Evolutionary conservation across 2,113 vertebrate species (phyloP), one percentile per base, ranked within the genome.

Genomic region (Psittacara wagleri): DNA sequence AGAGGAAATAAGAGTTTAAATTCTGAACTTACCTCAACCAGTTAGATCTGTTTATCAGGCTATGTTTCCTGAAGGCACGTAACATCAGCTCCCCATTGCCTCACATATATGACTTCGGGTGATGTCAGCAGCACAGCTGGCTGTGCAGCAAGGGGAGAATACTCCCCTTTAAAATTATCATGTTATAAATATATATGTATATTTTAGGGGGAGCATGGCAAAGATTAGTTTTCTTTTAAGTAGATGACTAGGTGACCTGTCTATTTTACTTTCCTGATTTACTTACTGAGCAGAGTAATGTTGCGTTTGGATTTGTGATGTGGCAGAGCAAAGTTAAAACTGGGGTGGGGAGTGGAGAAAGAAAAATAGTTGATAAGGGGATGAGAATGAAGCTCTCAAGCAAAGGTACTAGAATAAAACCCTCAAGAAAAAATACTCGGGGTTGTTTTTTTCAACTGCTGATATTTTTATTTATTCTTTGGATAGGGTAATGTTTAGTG

Each of bases 11-110:
- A 62, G 28, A 80, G 39, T 72, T 85, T 76, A 63, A 80, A 92
- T 88, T 78, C 64, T 51, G 54, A 57, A 76, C 77, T 94, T 59
- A 96, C 77, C 95, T 88, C 86, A 73, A 70, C 48, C 90, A 31
- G 27, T 75, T 35, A 84, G 88, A 31, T 86, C 48, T 85, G 73
- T 91, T 80, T 54, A 35, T 92, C 88, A 73, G 66, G 41, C 35
- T 37, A 7, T 2, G 5, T 76, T 69, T 89, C 66, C 66, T 33
- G 52, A 33, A 79, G 75, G 77, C 51, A 37, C 3, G 5, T 79
- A 90, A 17, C 77, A 62, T 49, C 81, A 73, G 37, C 86, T 96
- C 69, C 51, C 41, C 31, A 2, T 84, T 73, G 88, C 86, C 69
- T 92, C 73, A n/a, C 82, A 10, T 33, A 10, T 3, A 49, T 27